Base-by-base conservation (phyloP, 2,888 invertebrate species). In the Empis stercorea region DNA sequence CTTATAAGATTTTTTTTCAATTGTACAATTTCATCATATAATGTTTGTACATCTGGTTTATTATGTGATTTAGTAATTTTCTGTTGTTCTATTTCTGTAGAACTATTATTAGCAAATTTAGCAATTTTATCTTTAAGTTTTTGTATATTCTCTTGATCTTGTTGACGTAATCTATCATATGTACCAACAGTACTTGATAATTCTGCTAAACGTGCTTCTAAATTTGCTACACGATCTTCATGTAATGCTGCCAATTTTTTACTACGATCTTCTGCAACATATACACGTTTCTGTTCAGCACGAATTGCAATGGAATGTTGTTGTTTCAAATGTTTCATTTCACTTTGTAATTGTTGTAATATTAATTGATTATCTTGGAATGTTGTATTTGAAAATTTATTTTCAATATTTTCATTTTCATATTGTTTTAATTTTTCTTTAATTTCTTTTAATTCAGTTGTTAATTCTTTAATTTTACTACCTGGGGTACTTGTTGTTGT, bases 121-220 rank as follows among this genome's bases (percentile, higher is more conserved):
- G 62, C 30, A 61, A 60, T 56, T 63, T 65, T 53, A 54, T 60
- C 47, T 62, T 70, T 10, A 48, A 85, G 60, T 64, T 78, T 78
- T 52, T 80, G 77, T 57, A 89, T 87, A 14, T 78, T 75, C 46
- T 75, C 74, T 62, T 83, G 82, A 67, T 91, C 88, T 50, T 78
- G 75, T 45, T 82, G 76, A 3, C 84, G 68, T 10, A 80, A 64
- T 47, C 81, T 70, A 61, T 89, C 87, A 58, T 87, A 87, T 51
- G 76, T 77, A 0, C 87, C 88, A 4, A 89, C 79, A 0, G 81
- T 82, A 47, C 79, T 78, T 0, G 87, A 87, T 27, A 91, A 66
- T 59, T 91, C 88, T 0, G 87, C 84, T 15, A 89, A 65, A 52
- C 80, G 76, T 4, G 78, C 75, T 65, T 91, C 89, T 44, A 91